phyloP scores from a whole-genome alignment of 1,140 invertebrate genomes.

The Wasmannia auropunctata region DNA sequence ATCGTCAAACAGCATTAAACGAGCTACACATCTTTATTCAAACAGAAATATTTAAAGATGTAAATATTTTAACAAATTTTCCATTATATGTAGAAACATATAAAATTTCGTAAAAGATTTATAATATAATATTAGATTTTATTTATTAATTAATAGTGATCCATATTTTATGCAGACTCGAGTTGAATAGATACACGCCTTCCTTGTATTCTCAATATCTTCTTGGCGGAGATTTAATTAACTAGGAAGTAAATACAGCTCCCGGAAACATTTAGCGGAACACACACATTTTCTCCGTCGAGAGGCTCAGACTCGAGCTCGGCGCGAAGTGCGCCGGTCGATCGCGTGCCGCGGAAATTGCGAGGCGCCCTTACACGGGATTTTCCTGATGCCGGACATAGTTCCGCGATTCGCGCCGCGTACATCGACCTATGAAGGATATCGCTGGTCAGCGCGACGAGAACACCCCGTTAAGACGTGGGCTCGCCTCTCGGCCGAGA shows the following conservation, averaged over 20 bases:
- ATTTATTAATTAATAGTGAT: too few species aligned
- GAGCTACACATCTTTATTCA: background rate
- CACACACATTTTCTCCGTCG: background rate
- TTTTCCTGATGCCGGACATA: slow-evolving; percentile 45
- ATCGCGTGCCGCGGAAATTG: slow-evolving; percentile 57
- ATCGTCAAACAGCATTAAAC: background rate
- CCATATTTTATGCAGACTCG: too few species aligned
- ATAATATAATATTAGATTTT: background rate
- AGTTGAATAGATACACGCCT: background rate
- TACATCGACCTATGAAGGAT: slow-evolving; percentile 22
- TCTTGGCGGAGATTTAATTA: slow-evolving; percentile 16
- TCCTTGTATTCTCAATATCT: background rate
- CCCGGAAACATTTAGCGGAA: background rate
- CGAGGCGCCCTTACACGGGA: slow-evolving; percentile 40
- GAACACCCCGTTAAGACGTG: slow-evolving; percentile 6
- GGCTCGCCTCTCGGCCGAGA: background rate
- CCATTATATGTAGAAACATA: background rate
- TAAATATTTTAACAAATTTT: background rate
- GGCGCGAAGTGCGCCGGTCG: slow-evolving; percentile 14
- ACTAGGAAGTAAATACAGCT: background rate
- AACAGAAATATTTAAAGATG: background rate
- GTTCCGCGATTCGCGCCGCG: slow-evolving; percentile 25
- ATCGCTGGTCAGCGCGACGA: slow-evolving; percentile 21
- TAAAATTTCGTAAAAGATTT: background rate
- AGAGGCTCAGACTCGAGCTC: slow-evolving; percentile 4